These are phyloP conservation scores for Siderastrea siderea DNA, from an alignment of 92 coral and sea anemone species.

Conservation along the genomic window DNA sequence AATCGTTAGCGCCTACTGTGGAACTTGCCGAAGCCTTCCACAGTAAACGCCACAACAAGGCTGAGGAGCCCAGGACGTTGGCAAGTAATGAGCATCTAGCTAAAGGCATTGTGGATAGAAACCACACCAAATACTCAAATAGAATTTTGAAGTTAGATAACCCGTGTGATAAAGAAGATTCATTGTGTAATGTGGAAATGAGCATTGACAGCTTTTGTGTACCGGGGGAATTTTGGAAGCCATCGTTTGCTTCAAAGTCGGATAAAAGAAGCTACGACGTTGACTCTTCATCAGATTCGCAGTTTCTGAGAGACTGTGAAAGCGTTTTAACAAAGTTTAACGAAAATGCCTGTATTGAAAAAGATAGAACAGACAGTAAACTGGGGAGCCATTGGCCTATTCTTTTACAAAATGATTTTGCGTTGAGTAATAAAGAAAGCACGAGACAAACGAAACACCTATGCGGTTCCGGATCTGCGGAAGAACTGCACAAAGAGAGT, in stretches of 20 bases:
- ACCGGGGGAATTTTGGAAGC: neutral
- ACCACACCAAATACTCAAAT: neutral
- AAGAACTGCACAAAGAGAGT: neutral
- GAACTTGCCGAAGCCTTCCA: neutral
- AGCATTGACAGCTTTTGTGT: neutral
- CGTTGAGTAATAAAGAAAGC: neutral
- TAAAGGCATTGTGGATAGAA: neutral
- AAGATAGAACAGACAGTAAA: neutral
- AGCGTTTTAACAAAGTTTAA: neutral
- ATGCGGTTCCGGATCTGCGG: neutral
- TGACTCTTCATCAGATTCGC: neutral
- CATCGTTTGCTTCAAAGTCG: neutral
- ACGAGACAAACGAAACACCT: neutral
- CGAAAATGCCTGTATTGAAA: neutral
- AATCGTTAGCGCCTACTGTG: neutral
- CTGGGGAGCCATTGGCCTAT: neutral
- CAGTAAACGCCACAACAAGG: neutral
- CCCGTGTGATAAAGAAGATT: neutral
- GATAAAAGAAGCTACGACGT: neutral
- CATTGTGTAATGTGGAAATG: neutral
- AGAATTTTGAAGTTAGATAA: neutral
- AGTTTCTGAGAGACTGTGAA: slow-evolving; percentile 16
- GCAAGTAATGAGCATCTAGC: neutral
- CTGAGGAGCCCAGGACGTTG: neutral
- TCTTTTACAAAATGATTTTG: neutral